Conservation (phyloP, 2,888 invertebrate species). For the Volucella inflata region DNA sequence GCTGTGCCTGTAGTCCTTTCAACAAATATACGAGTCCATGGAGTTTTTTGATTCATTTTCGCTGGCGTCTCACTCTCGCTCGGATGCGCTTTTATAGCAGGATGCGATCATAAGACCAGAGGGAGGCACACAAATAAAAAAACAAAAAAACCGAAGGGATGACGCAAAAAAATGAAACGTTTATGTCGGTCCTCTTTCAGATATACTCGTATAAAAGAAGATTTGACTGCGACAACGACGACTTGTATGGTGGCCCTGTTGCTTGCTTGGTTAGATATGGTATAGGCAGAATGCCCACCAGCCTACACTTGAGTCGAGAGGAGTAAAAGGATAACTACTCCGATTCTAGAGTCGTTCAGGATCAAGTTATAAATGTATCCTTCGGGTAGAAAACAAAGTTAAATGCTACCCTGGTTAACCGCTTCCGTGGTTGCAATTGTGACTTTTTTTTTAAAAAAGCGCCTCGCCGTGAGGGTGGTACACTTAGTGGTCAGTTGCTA, state of each 20-base stretch:
- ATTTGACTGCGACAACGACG: slow-evolving; percentile 47
- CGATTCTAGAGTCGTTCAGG: slow-evolving; percentile 43
- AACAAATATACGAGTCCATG: slow-evolving; percentile 44
- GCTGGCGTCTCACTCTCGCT: slow-evolving; percentile 15
- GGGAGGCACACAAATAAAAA: slow-evolving; percentile 32
- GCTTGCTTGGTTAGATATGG: slow-evolving; percentile 41
- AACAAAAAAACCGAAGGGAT: not conserved
- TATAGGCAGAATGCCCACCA: slow-evolving; percentile 52
- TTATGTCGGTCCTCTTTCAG: slow-evolving; percentile 52
- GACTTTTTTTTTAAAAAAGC: slow-evolving; percentile 12
- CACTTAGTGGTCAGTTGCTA: slow-evolving; percentile 16
- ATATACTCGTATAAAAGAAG: slow-evolving; percentile 65
- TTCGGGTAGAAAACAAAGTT: slow-evolving; percentile 34
- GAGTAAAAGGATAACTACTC: slow-evolving; percentile 35
- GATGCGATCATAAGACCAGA: slow-evolving; percentile 57
- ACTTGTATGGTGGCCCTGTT: slow-evolving; percentile 59
- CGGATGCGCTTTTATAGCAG: slow-evolving; percentile 57
- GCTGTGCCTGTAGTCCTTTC: slow-evolving; percentile 46
- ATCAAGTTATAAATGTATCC: slow-evolving; percentile 66
- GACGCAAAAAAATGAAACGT: slow-evolving; percentile 14
- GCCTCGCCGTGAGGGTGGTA: slow-evolving; percentile 8
- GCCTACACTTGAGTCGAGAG: not conserved
- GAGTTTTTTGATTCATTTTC: slow-evolving; percentile 41
- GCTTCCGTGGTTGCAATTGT: slow-evolving; percentile 60
- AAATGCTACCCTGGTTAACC: slow-evolving; percentile 68